phyloP scores from a whole-genome alignment of 2,113 vertebrate species.

The Odontophorus gujanensis region DNA sequence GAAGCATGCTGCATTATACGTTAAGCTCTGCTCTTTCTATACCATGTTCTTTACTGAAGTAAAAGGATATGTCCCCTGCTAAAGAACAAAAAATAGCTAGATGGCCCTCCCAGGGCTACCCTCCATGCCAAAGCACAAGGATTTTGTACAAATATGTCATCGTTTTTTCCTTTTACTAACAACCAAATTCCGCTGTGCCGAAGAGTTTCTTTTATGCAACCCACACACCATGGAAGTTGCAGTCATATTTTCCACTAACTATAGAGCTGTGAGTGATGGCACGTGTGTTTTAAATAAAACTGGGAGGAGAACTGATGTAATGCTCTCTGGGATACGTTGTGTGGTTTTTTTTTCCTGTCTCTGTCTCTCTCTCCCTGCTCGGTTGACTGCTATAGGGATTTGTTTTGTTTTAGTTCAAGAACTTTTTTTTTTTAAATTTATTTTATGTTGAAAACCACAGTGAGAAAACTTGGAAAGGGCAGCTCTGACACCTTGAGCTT shows the following conservation, averaged over 20 bases:
- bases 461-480: background rate
- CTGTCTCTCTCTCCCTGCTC: background rate
- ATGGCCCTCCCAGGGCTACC: background rate
- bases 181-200: conserved; percentile 42
- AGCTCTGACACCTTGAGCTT: background rate
- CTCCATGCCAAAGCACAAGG: background rate
- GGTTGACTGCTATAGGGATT: background rate
- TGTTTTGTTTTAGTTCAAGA: conserved; percentile 3
- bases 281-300: conserved; percentile 74
- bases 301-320: conserved; percentile 70
- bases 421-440: background rate
- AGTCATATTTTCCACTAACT: conserved; percentile 78
- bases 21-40: background rate
- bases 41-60: background rate
- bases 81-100: background rate
- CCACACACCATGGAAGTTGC: conserved; percentile 54
- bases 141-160: conserved; percentile 48
- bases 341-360: background rate
- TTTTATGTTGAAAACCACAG: background rate
- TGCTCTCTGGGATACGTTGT: conserved; percentile 20
- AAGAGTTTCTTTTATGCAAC: conserved; percentile 40
- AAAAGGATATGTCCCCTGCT: background rate
- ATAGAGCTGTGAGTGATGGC: conserved; percentile 68
- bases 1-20: background rate
- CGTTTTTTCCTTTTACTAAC: conserved; percentile 10